phyloP scores from a whole-genome alignment of 2,113 vertebrate genomes.

The Pelecanoides urinatrix region DNA sequence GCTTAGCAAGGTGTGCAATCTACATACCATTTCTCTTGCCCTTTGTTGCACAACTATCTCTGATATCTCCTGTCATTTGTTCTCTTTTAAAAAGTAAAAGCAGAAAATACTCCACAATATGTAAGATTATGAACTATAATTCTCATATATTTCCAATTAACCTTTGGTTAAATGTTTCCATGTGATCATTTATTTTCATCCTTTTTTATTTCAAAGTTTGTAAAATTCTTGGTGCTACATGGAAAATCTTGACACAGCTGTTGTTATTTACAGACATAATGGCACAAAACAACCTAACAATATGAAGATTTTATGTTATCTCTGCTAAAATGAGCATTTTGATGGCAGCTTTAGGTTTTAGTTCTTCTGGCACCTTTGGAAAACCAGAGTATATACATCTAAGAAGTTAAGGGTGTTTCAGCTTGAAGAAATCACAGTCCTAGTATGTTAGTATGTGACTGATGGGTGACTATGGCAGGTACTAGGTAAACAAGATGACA shows the following conservation, averaged over 20 bases:
- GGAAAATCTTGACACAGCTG: not conserved
- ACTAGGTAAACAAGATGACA: not conserved
- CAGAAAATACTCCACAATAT: not conserved
- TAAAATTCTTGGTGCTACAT: not conserved
- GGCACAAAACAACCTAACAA: not conserved
- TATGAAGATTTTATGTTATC: not conserved
- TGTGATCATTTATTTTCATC: not conserved
- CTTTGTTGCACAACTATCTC: not conserved
- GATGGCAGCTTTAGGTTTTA: not conserved
- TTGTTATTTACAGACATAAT: not conserved
- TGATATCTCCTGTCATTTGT: not conserved
- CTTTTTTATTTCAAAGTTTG: not conserved
- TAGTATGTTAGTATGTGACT: not conserved
- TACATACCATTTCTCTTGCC: not conserved
- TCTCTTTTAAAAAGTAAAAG: not conserved
- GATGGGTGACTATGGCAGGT: not conserved
- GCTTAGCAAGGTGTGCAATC: not conserved
- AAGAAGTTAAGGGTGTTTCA: not conserved
- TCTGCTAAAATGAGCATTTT: not conserved
- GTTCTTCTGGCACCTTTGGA: not conserved
- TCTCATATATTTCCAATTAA: not conserved
- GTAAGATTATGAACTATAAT: not conserved
- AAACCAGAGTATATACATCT: not conserved
- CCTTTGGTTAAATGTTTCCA: not conserved
- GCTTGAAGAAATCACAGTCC: not conserved